These are phyloP conservation scores for Acipenser oxyrinchus DNA, from an alignment of 2,797 vertebrate species.

Conservation along the genomic window DNA sequence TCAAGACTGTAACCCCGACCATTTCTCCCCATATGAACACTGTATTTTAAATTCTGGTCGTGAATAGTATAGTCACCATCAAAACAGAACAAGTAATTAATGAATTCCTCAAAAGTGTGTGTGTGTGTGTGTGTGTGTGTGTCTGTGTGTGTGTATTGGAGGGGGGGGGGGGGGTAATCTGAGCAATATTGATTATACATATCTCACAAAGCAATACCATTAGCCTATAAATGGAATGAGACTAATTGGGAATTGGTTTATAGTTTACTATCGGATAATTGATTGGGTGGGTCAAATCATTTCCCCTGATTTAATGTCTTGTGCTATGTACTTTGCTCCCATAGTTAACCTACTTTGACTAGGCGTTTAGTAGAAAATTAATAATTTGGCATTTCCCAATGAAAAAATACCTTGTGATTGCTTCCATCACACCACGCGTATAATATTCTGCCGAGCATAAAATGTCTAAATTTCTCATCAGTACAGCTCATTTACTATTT, in stretches of 20 bases:
- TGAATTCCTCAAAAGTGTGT: not conserved
- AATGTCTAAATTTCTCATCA: too few relatives aligned
- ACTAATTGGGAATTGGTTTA: slow-evolving; percentile 53
- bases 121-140: slow-evolving; percentile 6
- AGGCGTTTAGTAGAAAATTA: not conserved
- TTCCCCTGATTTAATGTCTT: slow-evolving; percentile 39
- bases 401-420: slow-evolving; percentile 10
- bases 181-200: slow-evolving; percentile 45
- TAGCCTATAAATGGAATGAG: slow-evolving; percentile 42
- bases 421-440: not conserved
- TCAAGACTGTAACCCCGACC: too few relatives aligned
- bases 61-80: too few relatives aligned
- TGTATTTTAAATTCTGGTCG: too few relatives aligned
- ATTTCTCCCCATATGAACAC: too few relatives aligned
- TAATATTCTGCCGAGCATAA: too few relatives aligned
- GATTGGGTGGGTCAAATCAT: slow-evolving; percentile 47
- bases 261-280: slow-evolving; percentile 52
- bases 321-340: not conserved
- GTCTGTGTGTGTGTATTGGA: not conserved
- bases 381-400: slow-evolving; percentile 7
- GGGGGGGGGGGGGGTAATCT: not conserved
- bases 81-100: too few relatives aligned
- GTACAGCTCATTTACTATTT: too few relatives aligned
- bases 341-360: not conserved
- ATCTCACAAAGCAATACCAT: slow-evolving; percentile 45